A percentile compares a stretch with the other conserved stretches of the same genome.
Evolutionary conservation across 1,140 invertebrate genomes (phyloP).

Genomic region (Linepithema humile): DNA sequence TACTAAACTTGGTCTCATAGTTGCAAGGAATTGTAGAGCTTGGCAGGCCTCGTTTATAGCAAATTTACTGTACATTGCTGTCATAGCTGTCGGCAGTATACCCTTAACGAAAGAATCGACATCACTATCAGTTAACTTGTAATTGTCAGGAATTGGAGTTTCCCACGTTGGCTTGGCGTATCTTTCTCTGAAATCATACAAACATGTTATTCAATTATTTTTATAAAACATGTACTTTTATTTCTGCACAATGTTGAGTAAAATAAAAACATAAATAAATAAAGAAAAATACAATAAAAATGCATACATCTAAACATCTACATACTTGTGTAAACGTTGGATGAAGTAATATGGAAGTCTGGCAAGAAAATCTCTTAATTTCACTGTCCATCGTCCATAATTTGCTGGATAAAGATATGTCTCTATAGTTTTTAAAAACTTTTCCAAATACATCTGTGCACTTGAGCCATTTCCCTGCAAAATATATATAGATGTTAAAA

Average conservation of each 20-base stretch:
- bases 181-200: constrained; percentile 85
- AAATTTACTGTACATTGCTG: constrained; percentile 91
- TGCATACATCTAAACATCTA: background rate
- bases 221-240: background rate
- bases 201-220: background rate
- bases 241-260: background rate
- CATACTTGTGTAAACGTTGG: constrained; percentile 85
- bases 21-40: constrained; percentile 91
- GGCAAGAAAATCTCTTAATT: constrained; percentile 87
- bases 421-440: constrained; percentile 93
- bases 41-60: constrained; percentile 87
- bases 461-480: constrained; percentile 85
- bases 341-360: constrained; percentile 87
- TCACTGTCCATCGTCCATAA: constrained; percentile 90
- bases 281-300: background rate
- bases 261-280: background rate
- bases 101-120: constrained; percentile 93
- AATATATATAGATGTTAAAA: constrained; percentile 24
- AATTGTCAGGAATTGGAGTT: constrained; percentile 87
- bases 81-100: constrained; percentile 88
- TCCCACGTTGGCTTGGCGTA: constrained; percentile 88
- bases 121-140: constrained; percentile 91
- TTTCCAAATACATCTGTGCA: constrained; percentile 90
- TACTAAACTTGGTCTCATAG: constrained; percentile 92
- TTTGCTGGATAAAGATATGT: constrained; percentile 97